Percentiles rank a stretch among this genome's conserved stretches.
phyloP scores from a whole-genome alignment of 37 sponge, comb jelly and placozoan species.

The Oscarella lobularis region DNA sequence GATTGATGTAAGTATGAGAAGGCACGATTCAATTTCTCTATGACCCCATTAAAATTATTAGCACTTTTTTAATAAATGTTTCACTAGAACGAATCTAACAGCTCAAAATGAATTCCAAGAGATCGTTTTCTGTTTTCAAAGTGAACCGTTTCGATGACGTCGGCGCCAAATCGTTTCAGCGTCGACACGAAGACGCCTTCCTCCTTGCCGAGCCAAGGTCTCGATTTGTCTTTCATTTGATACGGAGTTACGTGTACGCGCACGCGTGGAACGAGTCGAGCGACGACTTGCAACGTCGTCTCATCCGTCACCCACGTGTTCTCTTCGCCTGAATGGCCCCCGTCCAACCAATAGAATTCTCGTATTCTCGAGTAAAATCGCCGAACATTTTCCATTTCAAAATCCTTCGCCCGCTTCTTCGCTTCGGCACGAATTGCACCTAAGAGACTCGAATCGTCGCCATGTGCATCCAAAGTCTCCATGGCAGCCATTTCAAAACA shows the following conservation, averaged over 20 bases:
- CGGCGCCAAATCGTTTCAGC: neutral
- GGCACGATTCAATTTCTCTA: too few species aligned
- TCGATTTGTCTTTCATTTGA: conserved; percentile 27
- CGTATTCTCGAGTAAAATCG: neutral
- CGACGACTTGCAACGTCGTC: conserved; percentile 19
- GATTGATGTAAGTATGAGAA: too few species aligned
- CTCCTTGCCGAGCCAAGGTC: neutral
- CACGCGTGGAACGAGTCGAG: conserved; percentile 14
- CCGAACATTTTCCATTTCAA: neutral
- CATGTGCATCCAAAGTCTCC: neutral
- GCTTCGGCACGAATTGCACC: neutral
- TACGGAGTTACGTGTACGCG: conserved; percentile 75
- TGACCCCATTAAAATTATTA: too few species aligned
- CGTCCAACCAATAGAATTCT: conserved; percentile 59
- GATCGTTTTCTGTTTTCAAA: conserved; percentile 24
- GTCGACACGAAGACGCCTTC: neutral
- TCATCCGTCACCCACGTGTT: conserved; percentile 65
- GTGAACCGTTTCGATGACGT: neutral
- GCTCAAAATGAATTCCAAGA: conserved; percentile 56
- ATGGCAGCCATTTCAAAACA: conserved; percentile 36
- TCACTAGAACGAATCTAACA: conserved; percentile 46
- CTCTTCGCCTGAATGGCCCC: conserved; percentile 66
- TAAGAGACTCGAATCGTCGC: neutral
- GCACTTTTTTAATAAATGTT: too few species aligned
- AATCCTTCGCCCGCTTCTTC: neutral